Percentiles rank a stretch among this genome's conserved stretches.
Evolutionary conservation across 1,140 invertebrate genomes (phyloP).

Genomic region (Bombus waltoni): DNA sequence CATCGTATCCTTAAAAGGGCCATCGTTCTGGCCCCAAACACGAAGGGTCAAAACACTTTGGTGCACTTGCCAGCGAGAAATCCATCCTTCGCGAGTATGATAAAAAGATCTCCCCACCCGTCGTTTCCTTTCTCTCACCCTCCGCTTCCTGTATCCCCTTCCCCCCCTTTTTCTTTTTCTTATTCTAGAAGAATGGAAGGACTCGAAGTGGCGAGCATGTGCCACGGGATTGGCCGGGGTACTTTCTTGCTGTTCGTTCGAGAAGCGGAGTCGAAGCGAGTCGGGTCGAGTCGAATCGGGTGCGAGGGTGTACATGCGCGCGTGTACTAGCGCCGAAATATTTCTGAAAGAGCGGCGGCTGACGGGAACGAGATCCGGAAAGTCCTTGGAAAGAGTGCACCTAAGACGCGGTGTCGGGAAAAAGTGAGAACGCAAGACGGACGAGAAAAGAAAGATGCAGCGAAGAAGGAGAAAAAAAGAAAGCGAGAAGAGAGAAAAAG

Average conservation of each 20-base stretch:
- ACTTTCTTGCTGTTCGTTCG: slow-evolving; percentile 40
- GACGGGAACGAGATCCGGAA: slow-evolving; percentile 41
- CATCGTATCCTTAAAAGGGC: slow-evolving; percentile 31
- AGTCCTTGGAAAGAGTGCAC: slow-evolving; percentile 54
- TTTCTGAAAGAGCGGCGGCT: slow-evolving; percentile 62
- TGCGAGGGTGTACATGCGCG: slow-evolving; percentile 61
- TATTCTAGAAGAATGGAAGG: slow-evolving; percentile 55
- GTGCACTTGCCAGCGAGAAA: slow-evolving; percentile 31
- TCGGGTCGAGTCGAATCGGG: slow-evolving; percentile 51
- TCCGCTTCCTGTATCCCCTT: not conserved
- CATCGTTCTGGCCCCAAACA: slow-evolving; percentile 20
- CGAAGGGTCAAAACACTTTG: slow-evolving; percentile 34
- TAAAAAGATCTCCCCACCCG: slow-evolving; percentile 56
- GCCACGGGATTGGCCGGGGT: slow-evolving; percentile 56
- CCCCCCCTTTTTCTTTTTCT: not conserved
- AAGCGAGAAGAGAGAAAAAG: not conserved
- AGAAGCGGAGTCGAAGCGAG: slow-evolving; percentile 39
- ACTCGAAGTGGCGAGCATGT: slow-evolving; percentile 65
- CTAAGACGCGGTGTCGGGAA: slow-evolving; percentile 12
- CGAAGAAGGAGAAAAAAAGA: not conserved
- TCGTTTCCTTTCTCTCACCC: not conserved
- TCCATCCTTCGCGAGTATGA: slow-evolving; percentile 55
- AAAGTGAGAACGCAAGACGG: slow-evolving; percentile 46
- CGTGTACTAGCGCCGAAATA: slow-evolving; percentile 57
- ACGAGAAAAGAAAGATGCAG: not conserved